Conservation (phyloP, 2,113 vertebrate genomes). For the Kryptolebias marmoratus region DNA sequence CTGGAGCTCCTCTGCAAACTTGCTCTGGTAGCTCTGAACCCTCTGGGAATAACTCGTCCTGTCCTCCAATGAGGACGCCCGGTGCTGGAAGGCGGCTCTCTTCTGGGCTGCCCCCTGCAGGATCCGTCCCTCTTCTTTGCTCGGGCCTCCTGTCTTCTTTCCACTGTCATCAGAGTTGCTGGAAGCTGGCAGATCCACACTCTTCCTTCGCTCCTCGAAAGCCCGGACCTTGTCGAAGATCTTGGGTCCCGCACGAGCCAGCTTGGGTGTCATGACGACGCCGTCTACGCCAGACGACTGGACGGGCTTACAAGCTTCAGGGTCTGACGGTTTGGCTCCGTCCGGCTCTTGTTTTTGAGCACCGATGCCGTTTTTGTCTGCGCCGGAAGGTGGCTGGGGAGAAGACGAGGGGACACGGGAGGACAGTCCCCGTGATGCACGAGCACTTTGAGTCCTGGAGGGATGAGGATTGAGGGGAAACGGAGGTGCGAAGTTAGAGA, state of each 20-base stretch:
- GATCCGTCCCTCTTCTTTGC: conserved; percentile 49
- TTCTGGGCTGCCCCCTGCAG: conserved; percentile 75
- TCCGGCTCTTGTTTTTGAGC: conserved; percentile 35
- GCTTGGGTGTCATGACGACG: conserved; percentile 79
- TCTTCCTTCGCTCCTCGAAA: conserved; percentile 87
- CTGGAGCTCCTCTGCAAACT: conserved; percentile 89
- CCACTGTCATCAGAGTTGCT: conserved; percentile 76
- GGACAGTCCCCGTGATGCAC: conserved; percentile 41
- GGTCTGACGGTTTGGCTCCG: conserved; percentile 26
- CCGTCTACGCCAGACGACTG: conserved; percentile 36
- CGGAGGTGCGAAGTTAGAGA: conserved; percentile 70
- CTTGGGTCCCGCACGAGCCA: conserved; percentile 84
- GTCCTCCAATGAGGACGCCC: conserved; percentile 92
- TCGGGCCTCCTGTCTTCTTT: conserved; percentile 52
- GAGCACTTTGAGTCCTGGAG: conserved; percentile 74
- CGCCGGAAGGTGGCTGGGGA: conserved; percentile 32
- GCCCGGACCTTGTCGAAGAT: conserved; percentile 89
- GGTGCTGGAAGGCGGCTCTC: conserved; percentile 86
- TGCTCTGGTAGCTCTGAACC: conserved; percentile 87
- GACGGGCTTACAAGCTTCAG: conserved; percentile 16
- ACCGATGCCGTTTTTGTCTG: conserved; percentile 38
- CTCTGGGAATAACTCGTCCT: conserved; percentile 81
- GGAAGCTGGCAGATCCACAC: conserved; percentile 84
- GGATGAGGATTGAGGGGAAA: conserved; percentile 71
- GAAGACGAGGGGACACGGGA: conserved; percentile 38